phyloP scores from a whole-genome alignment of 2,113 vertebrate species.

The Scortum barcoo region DNA sequence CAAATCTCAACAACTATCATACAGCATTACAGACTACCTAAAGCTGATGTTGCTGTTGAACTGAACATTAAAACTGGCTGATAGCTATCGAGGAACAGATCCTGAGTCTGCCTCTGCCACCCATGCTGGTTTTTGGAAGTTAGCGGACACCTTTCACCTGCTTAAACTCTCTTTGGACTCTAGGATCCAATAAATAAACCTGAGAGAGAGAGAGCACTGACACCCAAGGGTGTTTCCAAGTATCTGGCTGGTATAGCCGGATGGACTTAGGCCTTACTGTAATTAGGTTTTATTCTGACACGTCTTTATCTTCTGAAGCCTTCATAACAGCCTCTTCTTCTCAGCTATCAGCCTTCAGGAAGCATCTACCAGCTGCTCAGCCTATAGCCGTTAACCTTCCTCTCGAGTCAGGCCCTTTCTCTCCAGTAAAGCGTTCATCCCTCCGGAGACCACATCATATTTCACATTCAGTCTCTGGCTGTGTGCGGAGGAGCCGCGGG shows the following conservation, averaged over 20 bases:
- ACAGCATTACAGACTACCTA: not conserved
- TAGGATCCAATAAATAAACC: not conserved
- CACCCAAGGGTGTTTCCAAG: not conserved
- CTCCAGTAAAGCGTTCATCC: slow-evolving; percentile 31
- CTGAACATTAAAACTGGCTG: not conserved
- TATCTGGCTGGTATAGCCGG: slow-evolving; percentile 10
- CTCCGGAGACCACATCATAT: slow-evolving; percentile 65
- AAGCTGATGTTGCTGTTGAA: not conserved
- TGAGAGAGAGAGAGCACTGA: not conserved
- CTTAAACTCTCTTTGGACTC: not conserved
- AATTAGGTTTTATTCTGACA: slow-evolving; percentile 10
- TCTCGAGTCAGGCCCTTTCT: slow-evolving; percentile 38
- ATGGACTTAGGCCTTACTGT: not conserved
- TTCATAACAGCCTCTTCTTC: slow-evolving; percentile 13
- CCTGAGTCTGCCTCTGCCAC: not conserved
- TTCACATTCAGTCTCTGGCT: slow-evolving; percentile 58
- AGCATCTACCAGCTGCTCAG: slow-evolving; percentile 39
- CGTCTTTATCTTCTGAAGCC: slow-evolving; percentile 16
- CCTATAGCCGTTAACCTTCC: slow-evolving; percentile 20
- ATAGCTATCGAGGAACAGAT: not conserved
- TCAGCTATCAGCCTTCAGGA: slow-evolving; percentile 20
- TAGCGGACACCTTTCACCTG: not conserved
- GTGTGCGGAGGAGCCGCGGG: slow-evolving; percentile 45
- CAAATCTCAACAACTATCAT: not conserved
- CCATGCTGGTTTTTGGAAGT: not conserved